Evolutionary conservation across 1,140 invertebrate species (phyloP).

Genomic region (Thalassaphorura encarpata): DNA sequence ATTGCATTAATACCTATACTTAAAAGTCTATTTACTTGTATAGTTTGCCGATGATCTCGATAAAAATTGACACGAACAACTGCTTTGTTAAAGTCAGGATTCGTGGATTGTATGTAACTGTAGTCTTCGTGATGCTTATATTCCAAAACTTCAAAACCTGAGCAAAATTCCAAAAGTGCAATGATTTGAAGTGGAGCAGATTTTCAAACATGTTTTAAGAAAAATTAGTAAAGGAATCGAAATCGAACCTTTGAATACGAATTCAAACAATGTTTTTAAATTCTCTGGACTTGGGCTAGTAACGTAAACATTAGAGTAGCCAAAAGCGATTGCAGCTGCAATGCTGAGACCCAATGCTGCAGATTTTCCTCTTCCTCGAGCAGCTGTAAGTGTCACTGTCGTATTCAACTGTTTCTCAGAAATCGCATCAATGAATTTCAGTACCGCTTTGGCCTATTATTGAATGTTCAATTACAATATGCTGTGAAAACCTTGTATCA

Average conservation of each 20-base stretch:
- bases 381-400: conserved; percentile 90
- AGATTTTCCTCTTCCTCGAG: conserved; percentile 94
- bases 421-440: conserved; percentile 90
- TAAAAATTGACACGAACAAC: conserved; percentile 82
- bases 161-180: conserved; percentile 6
- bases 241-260: conserved; percentile 73
- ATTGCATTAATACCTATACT: too few species aligned
- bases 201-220: background rate
- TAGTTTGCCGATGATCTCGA: conserved; percentile 88
- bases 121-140: conserved; percentile 98
- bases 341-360: conserved; percentile 93
- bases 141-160: conserved; percentile 81
- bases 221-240: conserved; percentile 1
- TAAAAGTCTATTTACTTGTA: conserved; percentile 79
- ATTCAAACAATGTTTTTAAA: conserved; percentile 95
- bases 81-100: conserved; percentile 94
- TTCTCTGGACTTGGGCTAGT: conserved; percentile 98
- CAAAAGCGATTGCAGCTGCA: conserved; percentile 68
- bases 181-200: too few species aligned
- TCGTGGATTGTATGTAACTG: conserved; percentile 87
- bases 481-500: background rate
- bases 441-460: conserved; percentile 65
- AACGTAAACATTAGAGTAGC: conserved; percentile 97
- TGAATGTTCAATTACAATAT: background rate
- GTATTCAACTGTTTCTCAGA: conserved; percentile 83